Evolutionary conservation across 2,888 invertebrate species (phyloP).

Genomic region (Microplitis manilae): DNA sequence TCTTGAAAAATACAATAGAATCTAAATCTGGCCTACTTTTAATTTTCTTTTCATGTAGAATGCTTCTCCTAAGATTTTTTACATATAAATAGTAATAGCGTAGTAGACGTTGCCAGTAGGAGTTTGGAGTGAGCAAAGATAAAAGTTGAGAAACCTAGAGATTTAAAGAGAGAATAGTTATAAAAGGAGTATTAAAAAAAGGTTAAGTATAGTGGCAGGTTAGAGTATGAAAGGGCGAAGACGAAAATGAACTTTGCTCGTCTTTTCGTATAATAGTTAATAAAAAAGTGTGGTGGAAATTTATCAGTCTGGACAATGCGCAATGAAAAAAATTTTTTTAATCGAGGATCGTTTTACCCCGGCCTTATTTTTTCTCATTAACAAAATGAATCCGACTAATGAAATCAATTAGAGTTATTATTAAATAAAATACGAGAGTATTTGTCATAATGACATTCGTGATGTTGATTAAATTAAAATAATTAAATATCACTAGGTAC

Average conservation of each 20-base stretch:
- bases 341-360: no score
- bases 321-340: no score
- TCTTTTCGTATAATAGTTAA: no score
- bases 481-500: not conserved
- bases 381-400: not conserved
- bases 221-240: not conserved
- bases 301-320: no score
- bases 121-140: not conserved
- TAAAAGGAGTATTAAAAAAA: not conserved
- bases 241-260: not conserved
- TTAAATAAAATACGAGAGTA: not conserved
- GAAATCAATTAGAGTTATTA: not conserved
- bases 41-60: slow-evolving; percentile 42
- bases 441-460: slow-evolving; percentile 6
- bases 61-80: not conserved
- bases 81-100: not conserved
- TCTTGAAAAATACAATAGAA: slow-evolving; percentile 46
- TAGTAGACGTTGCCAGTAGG: not conserved
- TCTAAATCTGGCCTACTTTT: slow-evolving; percentile 46
- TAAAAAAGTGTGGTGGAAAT: no score
- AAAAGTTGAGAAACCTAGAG: not conserved
- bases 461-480: slow-evolving; percentile 23
- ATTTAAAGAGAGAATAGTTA: not conserved
- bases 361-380: no score
- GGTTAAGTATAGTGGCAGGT: not conserved